Evolutionary conservation across 1,140 invertebrate genomes (phyloP).

Genomic region (Manduca sexta): DNA sequence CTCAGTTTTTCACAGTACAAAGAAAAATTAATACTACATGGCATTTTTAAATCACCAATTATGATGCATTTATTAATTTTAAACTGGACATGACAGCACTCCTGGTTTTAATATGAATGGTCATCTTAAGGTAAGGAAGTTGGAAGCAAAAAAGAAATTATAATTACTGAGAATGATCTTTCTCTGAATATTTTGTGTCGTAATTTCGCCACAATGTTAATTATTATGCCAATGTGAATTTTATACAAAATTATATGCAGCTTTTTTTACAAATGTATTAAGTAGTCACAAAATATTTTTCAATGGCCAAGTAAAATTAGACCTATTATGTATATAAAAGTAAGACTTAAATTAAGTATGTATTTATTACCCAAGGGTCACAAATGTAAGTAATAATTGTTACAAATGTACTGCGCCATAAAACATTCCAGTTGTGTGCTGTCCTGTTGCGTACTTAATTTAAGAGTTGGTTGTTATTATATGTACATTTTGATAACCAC

Average conservation of each 20-base stretch:
- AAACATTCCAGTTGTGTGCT: slow-evolving; percentile 66
- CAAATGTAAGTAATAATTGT: slow-evolving; percentile 8
- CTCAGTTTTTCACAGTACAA: not conserved
- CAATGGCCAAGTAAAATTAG: too few relatives aligned
- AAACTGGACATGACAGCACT: slow-evolving; percentile 42
- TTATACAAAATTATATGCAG: not conserved
- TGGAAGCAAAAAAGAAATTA: too few relatives aligned
- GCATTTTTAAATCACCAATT: slow-evolving; percentile 16
- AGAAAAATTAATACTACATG: slow-evolving; percentile 11
- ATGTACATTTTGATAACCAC: slow-evolving; percentile 55
- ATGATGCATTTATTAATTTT: slow-evolving; percentile 54
- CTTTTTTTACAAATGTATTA: too few relatives aligned
- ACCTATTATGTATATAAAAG: too few relatives aligned
- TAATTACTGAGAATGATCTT: too few relatives aligned
- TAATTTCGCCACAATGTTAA: too few relatives aligned
- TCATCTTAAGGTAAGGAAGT: too few relatives aligned
- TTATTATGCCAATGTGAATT: not conserved
- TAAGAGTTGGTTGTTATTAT: slow-evolving; percentile 41
- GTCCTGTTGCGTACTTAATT: slow-evolving; percentile 63
- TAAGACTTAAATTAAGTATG: not conserved
- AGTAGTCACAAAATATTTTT: too few relatives aligned
- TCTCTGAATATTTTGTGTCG: too few relatives aligned
- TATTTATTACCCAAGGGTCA: slow-evolving; percentile 1
- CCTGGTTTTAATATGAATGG: slow-evolving; percentile 22
- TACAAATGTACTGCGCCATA: slow-evolving; percentile 13